Evolutionary conservation across 2,113 vertebrate species (phyloP), one percentile per base, ranked within the genome.

Genomic region (Carassius gibelio): DNA sequence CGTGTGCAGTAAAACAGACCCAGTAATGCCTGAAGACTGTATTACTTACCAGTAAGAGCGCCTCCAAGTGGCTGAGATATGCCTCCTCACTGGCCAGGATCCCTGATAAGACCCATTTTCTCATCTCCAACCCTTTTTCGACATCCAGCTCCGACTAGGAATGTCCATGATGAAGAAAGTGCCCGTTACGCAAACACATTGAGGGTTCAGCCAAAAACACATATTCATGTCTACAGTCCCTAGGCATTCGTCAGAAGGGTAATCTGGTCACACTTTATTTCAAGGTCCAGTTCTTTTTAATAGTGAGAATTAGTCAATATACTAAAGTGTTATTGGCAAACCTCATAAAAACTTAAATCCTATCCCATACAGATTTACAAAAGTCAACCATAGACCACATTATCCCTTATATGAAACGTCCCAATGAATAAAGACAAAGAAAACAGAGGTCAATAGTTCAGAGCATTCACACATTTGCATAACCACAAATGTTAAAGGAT

Each of bases 71-170:
- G 92, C 96, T 96, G 89, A 99, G 93, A 93, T 99, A 99, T 0
- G 96, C 96, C 90, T 99, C 98, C 90, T 99, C 98, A 2, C 97
- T 98, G 88, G 96, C 96, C 90, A 99, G 92, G 91, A 99, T 99
- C 84, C 97, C 98, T 78, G 98, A 99, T 42, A 99, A 92, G 86
- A 99, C 98, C 97, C 97, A 98, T 90, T 98, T 99, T 89, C 98
- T 96, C 97, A 99, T 99, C 94, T 99, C 97, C 93, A 99, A 88
- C 64, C 97, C 98, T 81, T 99, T 99, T 88, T 99, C 98, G 93
- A 97, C 88, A 91, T 99, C 98, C 90, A 96, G 94, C 83, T 99
- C 98, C 78, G 93, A 95, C 98, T 99, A 91, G 0, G 30, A 66
- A 81, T 59, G 83, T 64, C 69, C 34, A 69, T 36, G 64, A 10